Evolutionary conservation across 2,888 invertebrate species (phyloP).

Genomic region (Clepsis dumicolana): DNA sequence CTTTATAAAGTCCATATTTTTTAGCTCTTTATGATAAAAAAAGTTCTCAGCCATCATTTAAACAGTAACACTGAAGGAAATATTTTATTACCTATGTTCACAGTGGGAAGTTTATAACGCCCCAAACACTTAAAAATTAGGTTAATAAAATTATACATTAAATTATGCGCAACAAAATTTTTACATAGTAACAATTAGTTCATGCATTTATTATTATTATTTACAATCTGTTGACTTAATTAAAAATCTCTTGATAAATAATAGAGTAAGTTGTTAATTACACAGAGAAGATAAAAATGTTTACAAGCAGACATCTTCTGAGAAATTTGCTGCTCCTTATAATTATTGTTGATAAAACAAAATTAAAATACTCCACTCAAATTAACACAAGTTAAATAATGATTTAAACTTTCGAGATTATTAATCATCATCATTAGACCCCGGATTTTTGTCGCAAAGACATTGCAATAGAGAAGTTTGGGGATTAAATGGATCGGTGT

Average conservation of each 20-base stretch:
- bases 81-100: neutral
- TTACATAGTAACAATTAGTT: conserved; percentile 5
- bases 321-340: conserved; percentile 16
- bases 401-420: neutral
- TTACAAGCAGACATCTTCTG: conserved; percentile 19
- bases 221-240: conserved; percentile 18
- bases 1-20: too few species aligned
- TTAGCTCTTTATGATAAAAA: too few species aligned
- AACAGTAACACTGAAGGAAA: neutral
- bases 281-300: conserved; percentile 5
- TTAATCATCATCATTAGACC: too few species aligned
- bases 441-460: too few species aligned
- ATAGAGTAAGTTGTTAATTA: neutral
- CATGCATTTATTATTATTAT: conserved; percentile 2
- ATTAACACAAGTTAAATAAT: neutral
- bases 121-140: neutral
- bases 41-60: too few species aligned
- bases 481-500: too few species aligned
- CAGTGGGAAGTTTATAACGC: neutral
- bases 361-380: neutral
- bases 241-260: conserved; percentile 16
- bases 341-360: conserved; percentile 8
- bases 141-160: conserved; percentile 16
- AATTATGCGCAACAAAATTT: neutral
- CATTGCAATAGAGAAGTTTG: too few species aligned